These are phyloP conservation scores for Dendrolimus punctatus DNA, from an alignment of 1,140 invertebrate genomes.

Conservation along the genomic window DNA sequence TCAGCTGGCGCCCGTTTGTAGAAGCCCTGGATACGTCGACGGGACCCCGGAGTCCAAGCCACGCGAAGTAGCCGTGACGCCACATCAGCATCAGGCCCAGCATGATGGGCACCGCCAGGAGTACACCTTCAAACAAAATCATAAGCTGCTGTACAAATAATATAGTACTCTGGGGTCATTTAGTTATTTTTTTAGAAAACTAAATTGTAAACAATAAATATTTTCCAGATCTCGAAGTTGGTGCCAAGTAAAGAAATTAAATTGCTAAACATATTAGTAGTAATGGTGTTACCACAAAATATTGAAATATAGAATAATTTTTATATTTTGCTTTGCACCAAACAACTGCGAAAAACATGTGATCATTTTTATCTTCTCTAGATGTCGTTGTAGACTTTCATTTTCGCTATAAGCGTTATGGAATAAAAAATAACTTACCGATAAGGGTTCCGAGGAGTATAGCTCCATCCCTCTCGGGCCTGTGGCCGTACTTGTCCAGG, in stretches of 20 bases:
- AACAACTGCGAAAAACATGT: too few species aligned
- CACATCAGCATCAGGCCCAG: conserved; percentile 74
- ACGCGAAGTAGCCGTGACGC: conserved; percentile 75
- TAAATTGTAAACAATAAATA: too few species aligned
- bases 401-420: not conserved
- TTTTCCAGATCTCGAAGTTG: too few species aligned
- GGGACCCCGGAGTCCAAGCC: conserved; percentile 69
- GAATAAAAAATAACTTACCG: conserved; percentile 43
- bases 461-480: conserved; percentile 76
- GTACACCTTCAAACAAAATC: conserved; percentile 56
- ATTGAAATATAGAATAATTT: too few species aligned
- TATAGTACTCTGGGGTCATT: too few species aligned
- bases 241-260: too few species aligned
- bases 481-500: conserved; percentile 73
- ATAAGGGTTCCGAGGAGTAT: conserved; percentile 79
- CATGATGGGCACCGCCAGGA: conserved; percentile 77
- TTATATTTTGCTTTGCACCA: too few species aligned
- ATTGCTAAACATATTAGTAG: too few species aligned
- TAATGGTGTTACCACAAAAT: too few species aligned
- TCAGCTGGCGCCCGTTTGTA: conserved; percentile 75
- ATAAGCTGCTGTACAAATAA: too few species aligned
- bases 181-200: too few species aligned
- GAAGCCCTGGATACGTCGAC: conserved; percentile 76
- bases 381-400: not conserved
- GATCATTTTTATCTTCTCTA: too few species aligned